Percentiles rank a stretch among this genome's conserved stretches.
phyloP scores from a whole-genome alignment of 1,140 invertebrate genomes.

The Heliconius hermathena region DNA sequence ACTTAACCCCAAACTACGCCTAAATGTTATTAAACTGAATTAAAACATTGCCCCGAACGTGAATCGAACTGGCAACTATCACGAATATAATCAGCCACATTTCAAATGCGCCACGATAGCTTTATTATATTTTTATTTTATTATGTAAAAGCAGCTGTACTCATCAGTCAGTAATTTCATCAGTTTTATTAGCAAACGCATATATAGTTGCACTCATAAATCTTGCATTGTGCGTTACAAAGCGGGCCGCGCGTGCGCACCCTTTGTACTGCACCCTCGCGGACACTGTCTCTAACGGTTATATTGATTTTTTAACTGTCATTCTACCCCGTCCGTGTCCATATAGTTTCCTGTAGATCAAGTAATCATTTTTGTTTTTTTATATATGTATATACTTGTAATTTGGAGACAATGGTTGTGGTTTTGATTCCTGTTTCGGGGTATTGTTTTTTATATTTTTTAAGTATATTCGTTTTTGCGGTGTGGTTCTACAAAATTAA shows the following conservation, averaged over 20 bases:
- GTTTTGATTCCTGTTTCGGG: neutral
- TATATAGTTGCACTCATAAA: conserved; percentile 36
- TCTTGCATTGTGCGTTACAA: conserved; percentile 40
- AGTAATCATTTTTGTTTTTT: neutral
- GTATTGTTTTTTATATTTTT: too few species aligned
- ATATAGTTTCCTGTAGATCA: conserved; percentile 29
- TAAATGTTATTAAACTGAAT: neutral
- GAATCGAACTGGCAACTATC: neutral
- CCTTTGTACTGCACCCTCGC: conserved; percentile 64
- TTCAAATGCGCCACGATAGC: neutral
- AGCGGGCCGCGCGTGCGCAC: conserved; percentile 64
- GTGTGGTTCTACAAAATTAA: too few species aligned
- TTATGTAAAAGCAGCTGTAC: conserved; percentile 21
- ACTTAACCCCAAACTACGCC: neutral
- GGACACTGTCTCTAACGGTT: conserved; percentile 68
- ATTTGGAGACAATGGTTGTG: neutral
- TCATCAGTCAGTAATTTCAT: conserved; percentile 28
- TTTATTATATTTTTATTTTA: neutral
- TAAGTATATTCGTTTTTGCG: too few species aligned
- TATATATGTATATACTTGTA: too few species aligned
- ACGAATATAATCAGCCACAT: neutral
- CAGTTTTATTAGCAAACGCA: conserved; percentile 38
- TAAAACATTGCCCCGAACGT: neutral
- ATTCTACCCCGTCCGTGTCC: conserved; percentile 41
- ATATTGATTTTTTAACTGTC: conserved; percentile 80